phyloP scores from a whole-genome alignment of 2,113 vertebrate genomes.

The Tauraco erythrolophus region DNA sequence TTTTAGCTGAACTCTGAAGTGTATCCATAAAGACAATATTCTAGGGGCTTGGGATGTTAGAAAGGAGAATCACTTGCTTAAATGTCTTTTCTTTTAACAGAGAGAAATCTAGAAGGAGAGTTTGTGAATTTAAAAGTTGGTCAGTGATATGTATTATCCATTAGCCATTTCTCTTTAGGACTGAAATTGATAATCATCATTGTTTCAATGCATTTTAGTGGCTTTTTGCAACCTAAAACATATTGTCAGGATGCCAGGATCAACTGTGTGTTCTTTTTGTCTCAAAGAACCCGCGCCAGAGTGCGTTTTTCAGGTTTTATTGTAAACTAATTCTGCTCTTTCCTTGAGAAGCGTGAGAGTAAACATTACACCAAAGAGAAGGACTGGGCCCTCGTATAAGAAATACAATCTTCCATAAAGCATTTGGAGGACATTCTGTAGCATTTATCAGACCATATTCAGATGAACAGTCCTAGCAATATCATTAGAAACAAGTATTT shows the following conservation, averaged over 20 bases:
- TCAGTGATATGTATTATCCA: background rate
- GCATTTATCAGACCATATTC: background rate
- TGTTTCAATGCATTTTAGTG: background rate
- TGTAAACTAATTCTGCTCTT: background rate
- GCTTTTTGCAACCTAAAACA: background rate
- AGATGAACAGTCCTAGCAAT: background rate
- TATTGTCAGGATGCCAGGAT: background rate
- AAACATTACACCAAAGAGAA: background rate
- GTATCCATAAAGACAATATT: constrained; percentile 44
- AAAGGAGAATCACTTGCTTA: background rate
- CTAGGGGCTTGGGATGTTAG: background rate
- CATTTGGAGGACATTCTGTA: background rate
- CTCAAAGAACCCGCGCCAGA: background rate
- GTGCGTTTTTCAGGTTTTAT: background rate
- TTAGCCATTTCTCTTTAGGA: background rate
- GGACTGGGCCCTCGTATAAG: background rate
- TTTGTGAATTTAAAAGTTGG: background rate
- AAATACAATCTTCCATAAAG: background rate
- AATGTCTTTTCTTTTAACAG: background rate
- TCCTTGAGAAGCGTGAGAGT: background rate
- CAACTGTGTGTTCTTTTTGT: background rate
- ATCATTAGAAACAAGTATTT: background rate
- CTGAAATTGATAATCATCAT: background rate
- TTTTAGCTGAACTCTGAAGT: constrained; percentile 63
- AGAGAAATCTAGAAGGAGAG: background rate